Percentiles rank a stretch among this genome's conserved stretches.
Conservation (phyloP, 2,113 vertebrate species). For the Notothenia rossii region DNA sequence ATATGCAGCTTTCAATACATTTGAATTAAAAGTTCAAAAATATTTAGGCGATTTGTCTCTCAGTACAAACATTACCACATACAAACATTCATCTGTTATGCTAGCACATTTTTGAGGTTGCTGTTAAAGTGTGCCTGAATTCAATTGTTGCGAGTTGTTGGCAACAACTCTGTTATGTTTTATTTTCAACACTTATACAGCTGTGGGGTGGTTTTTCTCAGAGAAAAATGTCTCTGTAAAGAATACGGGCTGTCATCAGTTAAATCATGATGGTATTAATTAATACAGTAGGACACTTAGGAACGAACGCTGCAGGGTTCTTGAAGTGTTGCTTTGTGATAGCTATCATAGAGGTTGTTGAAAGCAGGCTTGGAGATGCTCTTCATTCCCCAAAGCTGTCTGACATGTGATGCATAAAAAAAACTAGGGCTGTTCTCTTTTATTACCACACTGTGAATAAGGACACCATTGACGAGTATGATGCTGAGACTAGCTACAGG, state of each 20-base stretch:
- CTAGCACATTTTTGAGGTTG: neutral
- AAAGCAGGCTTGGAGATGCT: constrained; percentile 39
- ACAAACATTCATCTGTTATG: neutral
- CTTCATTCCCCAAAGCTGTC: constrained; percentile 41
- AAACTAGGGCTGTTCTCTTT: constrained; percentile 60
- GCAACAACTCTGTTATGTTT: neutral
- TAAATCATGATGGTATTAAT: constrained; percentile 10
- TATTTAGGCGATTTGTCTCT: neutral
- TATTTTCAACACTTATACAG: neutral
- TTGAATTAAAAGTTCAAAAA: neutral
- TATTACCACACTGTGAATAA: constrained; percentile 55
- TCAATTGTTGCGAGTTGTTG: neutral
- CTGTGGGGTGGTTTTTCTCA: neutral
- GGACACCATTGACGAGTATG: constrained; percentile 37
- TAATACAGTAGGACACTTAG: neutral
- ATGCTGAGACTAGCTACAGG: constrained; percentile 46
- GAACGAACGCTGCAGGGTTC: neutral
- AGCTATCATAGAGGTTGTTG: constrained; percentile 22
- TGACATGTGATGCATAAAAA: constrained; percentile 64
- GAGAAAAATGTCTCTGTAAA: neutral
- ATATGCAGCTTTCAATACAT: neutral
- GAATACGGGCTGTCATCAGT: constrained; percentile 26
- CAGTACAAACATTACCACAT: neutral
- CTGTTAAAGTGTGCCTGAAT: neutral
- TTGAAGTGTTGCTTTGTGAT: constrained; percentile 31